Conservation (phyloP, 2,797 vertebrate species). For the Epinephelus malabaricus region DNA sequence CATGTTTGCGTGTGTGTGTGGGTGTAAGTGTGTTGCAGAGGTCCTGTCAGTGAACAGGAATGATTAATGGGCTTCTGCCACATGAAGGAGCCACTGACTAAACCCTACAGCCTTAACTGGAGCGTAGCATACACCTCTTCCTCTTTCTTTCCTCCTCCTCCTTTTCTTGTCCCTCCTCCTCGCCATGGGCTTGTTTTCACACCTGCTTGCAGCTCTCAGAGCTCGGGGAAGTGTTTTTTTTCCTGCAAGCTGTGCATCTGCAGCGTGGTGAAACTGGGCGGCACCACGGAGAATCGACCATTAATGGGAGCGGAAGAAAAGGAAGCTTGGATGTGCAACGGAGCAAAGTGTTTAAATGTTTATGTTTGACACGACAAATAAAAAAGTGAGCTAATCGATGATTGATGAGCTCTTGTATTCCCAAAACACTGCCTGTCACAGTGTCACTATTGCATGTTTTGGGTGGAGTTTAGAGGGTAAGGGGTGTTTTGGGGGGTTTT, state of each 20-base stretch:
- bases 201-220: slow-evolving; percentile 76
- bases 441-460: slow-evolving; percentile 29
- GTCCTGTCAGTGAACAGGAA: slow-evolving; percentile 71
- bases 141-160: slow-evolving; percentile 30
- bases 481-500: not conserved
- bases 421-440: slow-evolving; percentile 20
- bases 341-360: slow-evolving; percentile 59
- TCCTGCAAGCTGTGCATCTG: slow-evolving; percentile 65
- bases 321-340: slow-evolving; percentile 51
- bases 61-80: slow-evolving; percentile 83
- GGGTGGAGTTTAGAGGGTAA: slow-evolving; percentile 23
- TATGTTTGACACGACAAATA: slow-evolving; percentile 55
- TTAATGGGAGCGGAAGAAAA: slow-evolving; percentile 71
- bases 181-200: slow-evolving; percentile 74
- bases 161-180: slow-evolving; percentile 24
- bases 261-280: slow-evolving; percentile 70
- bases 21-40: slow-evolving; percentile 49
- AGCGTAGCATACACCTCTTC: slow-evolving; percentile 61
- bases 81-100: slow-evolving; percentile 64
- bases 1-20: slow-evolving; percentile 42
- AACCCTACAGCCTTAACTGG: slow-evolving; percentile 67
- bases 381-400: slow-evolving; percentile 66
- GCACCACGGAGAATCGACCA: slow-evolving; percentile 74
- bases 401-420: slow-evolving; percentile 67
- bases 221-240: slow-evolving; percentile 27